These are phyloP conservation scores for Siniperca scherzeri DNA, from an alignment of 2,797 vertebrate genomes.

Conservation along the genomic window DNA sequence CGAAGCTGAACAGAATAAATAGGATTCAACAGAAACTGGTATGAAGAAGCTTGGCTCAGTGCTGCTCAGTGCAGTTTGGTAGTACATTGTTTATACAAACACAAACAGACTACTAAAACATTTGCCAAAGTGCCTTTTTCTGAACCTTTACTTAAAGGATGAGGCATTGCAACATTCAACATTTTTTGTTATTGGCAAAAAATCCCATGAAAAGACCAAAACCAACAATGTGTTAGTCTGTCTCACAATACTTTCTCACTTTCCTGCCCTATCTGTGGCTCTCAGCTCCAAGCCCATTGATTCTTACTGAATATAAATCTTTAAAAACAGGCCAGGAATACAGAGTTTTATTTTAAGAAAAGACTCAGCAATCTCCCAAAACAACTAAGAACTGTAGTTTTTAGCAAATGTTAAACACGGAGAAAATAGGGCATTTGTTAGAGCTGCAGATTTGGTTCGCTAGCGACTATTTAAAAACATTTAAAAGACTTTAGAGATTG, in stretches of 20 bases:
- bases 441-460: no score
- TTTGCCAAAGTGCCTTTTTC: neutral
- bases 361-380: neutral
- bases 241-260: neutral
- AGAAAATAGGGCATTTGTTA: neutral
- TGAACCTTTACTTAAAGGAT: neutral
- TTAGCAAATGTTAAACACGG: neutral
- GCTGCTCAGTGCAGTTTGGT: neutral
- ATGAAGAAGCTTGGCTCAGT: neutral
- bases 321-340: conserved; percentile 6
- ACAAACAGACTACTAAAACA: neutral
- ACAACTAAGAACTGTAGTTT: neutral
- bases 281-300: neutral
- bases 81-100: neutral
- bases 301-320: conserved; percentile 1
- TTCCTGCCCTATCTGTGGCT: neutral
- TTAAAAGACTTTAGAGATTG: no score
- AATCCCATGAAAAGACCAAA: neutral
- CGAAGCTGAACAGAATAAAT: neutral
- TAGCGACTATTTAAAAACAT: neutral
- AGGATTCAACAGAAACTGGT: neutral
- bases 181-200: neutral
- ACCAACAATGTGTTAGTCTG: neutral
- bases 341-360: neutral
- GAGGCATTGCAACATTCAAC: neutral